A percentile compares a stretch with the other conserved stretches of the same genome.
Conservation (phyloP, 2,113 vertebrate species). For the Apaloderma vittatum region DNA sequence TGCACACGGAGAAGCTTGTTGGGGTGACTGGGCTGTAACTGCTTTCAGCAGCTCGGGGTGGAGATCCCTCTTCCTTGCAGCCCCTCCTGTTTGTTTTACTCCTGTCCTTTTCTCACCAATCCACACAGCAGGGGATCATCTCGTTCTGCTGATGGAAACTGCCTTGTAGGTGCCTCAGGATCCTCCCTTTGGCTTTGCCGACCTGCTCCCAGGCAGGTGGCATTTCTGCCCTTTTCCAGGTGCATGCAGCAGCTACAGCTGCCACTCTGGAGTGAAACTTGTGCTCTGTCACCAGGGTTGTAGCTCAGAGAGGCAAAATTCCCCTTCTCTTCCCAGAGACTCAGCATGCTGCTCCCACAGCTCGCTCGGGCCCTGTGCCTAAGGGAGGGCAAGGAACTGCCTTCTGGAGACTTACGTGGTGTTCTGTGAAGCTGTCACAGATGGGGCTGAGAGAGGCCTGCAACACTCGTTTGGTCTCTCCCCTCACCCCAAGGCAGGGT, state of each 20-base stretch:
- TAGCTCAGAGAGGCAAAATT: not conserved
- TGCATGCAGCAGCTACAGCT: not conserved
- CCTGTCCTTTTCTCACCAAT: not conserved
- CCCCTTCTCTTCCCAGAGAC: rapidly evolving
- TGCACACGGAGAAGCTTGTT: not conserved
- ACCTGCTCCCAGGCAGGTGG: rapidly evolving
- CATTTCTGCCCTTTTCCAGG: not conserved
- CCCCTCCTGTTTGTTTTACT: not conserved
- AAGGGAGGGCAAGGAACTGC: not conserved
- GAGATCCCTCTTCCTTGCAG: not conserved
- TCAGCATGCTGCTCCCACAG: rapidly evolving
- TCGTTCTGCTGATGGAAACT: not conserved
- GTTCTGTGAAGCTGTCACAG: not conserved
- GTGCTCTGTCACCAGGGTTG: not conserved
- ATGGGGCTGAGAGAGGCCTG: not conserved
- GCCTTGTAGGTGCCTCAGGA: not conserved
- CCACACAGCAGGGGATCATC: not conserved
- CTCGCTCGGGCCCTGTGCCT: not conserved
- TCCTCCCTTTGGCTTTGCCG: not conserved
- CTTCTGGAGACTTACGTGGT: not conserved
- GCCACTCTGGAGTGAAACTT: not conserved
- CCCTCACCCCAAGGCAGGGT: not conserved
- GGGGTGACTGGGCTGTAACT: not conserved
- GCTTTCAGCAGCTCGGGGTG: not conserved
- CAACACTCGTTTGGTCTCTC: rapidly evolving